phyloP scores from a whole-genome alignment of 1,140 invertebrate species.

The Lerema accius region DNA sequence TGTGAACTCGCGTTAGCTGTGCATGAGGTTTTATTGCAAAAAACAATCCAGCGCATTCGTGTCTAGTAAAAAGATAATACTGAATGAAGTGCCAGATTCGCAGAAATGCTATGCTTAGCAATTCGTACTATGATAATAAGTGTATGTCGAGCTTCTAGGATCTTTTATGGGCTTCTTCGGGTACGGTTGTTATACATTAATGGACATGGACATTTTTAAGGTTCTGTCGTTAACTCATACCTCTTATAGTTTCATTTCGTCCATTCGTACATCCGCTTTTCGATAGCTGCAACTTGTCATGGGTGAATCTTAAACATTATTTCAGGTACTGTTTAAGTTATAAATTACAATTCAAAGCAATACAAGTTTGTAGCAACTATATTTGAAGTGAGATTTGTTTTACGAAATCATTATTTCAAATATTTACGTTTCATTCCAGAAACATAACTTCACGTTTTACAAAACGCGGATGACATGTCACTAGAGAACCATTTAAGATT shows the following conservation, averaged over 20 bases:
- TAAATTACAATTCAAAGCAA: too few species aligned
- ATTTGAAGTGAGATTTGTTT: too few species aligned
- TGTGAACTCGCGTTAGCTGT: slow-evolving; percentile 58
- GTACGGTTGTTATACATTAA: too few species aligned
- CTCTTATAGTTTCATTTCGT: too few species aligned
- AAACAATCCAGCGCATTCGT: slow-evolving; percentile 50
- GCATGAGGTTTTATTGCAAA: slow-evolving; percentile 55
- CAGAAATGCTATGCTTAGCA: neutral
- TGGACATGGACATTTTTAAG: too few species aligned
- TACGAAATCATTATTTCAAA: neutral
- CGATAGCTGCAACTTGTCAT: too few species aligned
- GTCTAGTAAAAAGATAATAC: slow-evolving; percentile 51
- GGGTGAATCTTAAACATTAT: too few species aligned
- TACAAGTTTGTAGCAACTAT: too few species aligned
- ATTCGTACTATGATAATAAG: neutral
- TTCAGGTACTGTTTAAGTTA: too few species aligned
- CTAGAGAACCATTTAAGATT: slow-evolving; percentile 48
- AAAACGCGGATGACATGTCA: slow-evolving; percentile 44
- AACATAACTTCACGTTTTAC: slow-evolving; percentile 48
- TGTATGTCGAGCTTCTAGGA: neutral
- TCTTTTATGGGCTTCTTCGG: neutral
- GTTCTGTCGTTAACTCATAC: too few species aligned
- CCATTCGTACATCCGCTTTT: too few species aligned
- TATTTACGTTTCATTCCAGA: neutral
- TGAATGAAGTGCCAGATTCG: slow-evolving; percentile 26